phyloP scores from a whole-genome alignment of 2,113 vertebrate genomes.

The Nibea albiflora region DNA sequence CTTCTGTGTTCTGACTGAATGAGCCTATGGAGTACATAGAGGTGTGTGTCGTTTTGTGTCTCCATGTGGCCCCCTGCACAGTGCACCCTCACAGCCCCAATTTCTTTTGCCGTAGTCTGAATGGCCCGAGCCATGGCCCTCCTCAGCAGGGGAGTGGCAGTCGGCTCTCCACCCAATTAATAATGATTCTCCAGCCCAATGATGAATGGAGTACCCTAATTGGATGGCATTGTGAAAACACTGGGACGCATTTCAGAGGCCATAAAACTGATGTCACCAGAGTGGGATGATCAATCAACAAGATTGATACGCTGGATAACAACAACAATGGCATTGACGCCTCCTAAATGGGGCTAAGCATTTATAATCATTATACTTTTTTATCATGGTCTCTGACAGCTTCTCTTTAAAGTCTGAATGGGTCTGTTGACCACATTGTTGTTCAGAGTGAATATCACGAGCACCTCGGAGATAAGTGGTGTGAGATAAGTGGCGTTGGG shows the following conservation, averaged over 20 bases:
- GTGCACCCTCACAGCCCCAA: slow-evolving; percentile 43
- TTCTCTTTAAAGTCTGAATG: slow-evolving; percentile 74
- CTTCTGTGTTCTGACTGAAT: not conserved
- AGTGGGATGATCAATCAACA: slow-evolving; percentile 85
- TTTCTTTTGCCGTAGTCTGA: slow-evolving; percentile 60
- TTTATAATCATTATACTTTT: slow-evolving; percentile 82
- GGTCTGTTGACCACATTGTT: slow-evolving; percentile 76
- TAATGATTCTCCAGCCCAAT: slow-evolving; percentile 82
- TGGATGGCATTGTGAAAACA: slow-evolving; percentile 87
- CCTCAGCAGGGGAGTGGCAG: slow-evolving; percentile 82
- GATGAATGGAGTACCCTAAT: slow-evolving; percentile 86
- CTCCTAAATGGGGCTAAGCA: slow-evolving; percentile 78
- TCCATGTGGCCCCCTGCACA: slow-evolving; percentile 42
- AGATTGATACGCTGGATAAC: slow-evolving; percentile 83
- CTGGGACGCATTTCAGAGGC: slow-evolving; percentile 82
- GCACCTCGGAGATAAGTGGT: slow-evolving; percentile 68
- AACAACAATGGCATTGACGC: slow-evolving; percentile 81
- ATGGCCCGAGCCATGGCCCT: slow-evolving; percentile 71
- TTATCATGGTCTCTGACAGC: slow-evolving; percentile 74
- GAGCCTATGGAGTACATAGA: slow-evolving; percentile 27
- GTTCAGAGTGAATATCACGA: slow-evolving; percentile 70
- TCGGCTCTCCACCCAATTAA: slow-evolving; percentile 83
- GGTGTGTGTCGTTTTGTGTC: slow-evolving; percentile 48
- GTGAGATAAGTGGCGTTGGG: slow-evolving; percentile 57
- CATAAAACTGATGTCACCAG: slow-evolving; percentile 82